Evolutionary conservation across 2,888 invertebrate genomes (phyloP).

Genomic region (Mantis religiosa): DNA sequence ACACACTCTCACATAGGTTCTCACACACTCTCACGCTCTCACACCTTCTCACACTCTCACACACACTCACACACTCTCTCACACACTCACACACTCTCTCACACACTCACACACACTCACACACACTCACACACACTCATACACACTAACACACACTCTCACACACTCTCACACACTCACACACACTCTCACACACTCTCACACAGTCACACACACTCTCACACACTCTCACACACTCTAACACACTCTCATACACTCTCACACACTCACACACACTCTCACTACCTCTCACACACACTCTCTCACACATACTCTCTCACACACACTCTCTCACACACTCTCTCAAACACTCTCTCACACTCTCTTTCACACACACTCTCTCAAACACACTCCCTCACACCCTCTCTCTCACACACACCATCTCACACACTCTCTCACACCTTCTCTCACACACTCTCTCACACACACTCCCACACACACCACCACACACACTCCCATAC

Average conservation of each 20-base stretch:
- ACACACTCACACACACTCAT: neutral
- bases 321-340: neutral
- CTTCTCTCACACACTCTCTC: no score
- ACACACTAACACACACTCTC: slow-evolving; percentile 18
- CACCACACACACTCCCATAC: no score
- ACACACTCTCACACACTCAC: slow-evolving; percentile 1
- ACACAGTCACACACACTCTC: neutral
- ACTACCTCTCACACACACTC: neutral
- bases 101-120: slow-evolving; percentile 14
- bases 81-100: neutral
- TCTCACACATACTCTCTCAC: no score
- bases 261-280: neutral
- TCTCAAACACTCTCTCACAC: neutral
- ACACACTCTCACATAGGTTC: no score
- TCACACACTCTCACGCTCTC: no score
- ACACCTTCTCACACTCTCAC: no score
- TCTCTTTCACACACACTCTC: no score
- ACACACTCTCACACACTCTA: neutral
- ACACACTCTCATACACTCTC: neutral
- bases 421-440: no score
- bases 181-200: slow-evolving; percentile 5
- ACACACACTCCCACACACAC: no score
- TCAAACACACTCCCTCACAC: no score
- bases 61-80: no score
- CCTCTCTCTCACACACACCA: no score